phyloP scores from a whole-genome alignment of 2,888 invertebrate species.

The Prosopocoilus inquinatus region DNA sequence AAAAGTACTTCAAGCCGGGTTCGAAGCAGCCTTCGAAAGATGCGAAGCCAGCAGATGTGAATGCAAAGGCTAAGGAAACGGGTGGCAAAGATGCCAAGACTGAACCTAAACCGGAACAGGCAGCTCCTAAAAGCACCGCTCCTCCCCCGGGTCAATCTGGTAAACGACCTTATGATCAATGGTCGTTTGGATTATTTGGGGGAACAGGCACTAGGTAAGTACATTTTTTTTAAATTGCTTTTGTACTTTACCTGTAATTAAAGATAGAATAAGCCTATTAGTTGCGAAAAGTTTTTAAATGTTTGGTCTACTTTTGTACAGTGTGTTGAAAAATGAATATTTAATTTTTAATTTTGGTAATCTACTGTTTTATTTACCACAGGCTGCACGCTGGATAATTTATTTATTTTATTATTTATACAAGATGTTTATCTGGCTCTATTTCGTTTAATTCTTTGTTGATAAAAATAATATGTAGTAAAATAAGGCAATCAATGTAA shows the following conservation, averaged over 20 bases:
- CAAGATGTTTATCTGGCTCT: no score
- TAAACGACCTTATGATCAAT: conserved; percentile 50
- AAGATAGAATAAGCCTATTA: no score
- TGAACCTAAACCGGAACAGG: conserved; percentile 47
- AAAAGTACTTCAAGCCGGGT: conserved; percentile 80
- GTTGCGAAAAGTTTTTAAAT: no score
- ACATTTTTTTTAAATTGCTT: background rate
- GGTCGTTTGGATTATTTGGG: conserved; percentile 56
- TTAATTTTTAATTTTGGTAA: no score
- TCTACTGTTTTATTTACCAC: no score
- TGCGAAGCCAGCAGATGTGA: conserved; percentile 50
- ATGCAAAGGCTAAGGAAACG: conserved; percentile 30
- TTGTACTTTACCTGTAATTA: background rate
- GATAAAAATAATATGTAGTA: no score
- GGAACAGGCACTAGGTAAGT: conserved; percentile 49
- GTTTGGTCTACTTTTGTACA: no score
- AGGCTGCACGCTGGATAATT: no score
- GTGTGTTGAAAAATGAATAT: no score
- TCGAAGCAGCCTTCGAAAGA: conserved; percentile 38
- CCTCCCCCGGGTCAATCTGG: conserved; percentile 31
- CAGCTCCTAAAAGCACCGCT: conserved; percentile 12
- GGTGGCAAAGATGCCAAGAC: conserved; percentile 39
- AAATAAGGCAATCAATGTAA: no score
- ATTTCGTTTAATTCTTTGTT: no score
- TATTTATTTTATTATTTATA: no score